Base-by-base conservation (phyloP, 2,888 invertebrate genomes). In the Phalera bucephala region DNA sequence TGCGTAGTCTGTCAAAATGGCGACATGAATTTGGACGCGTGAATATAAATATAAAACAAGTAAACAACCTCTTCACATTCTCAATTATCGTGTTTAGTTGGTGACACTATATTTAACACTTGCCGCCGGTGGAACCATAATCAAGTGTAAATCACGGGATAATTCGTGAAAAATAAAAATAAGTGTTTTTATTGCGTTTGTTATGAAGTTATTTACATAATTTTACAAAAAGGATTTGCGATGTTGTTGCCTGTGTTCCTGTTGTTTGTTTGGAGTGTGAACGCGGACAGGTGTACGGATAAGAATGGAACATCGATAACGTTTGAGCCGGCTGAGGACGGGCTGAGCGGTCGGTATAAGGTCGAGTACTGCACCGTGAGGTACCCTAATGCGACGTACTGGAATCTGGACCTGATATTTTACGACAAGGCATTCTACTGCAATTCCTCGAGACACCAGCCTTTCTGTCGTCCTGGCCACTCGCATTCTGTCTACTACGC, bases 311-410 rank as follows among this genome's bases (percentile, higher is more conserved):
- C 22, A 8, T 14, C 33, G 3, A 45, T 64, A 36, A 55, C 57
- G 5, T 61, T 80, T 15, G 47, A 38, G 19, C 65, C 65, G 0
- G 52, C 66, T 0, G 9, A 23, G 1, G 71, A 70, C 26, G 55
- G 57, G 0, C 58, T 73, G 0, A 26, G 14, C 2, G 81, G 76
- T n/a, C 64, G 82, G 3, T 83, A 81, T 44, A 55, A 41, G 2
- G 55, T 72, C 2, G 58, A 72, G 30, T 67, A 72, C 48, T 84
- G 84, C 40, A 64, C 64, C 0, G 10, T 35, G 2, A 49, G 45
- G 1, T 45, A 53, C 6, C 45, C 45, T 1, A 44, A 47, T 0
- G 36, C 49, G 5, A 60, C 46, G 0, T 9, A 23, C 1, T 81
- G 81, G 80, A 26, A 33, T 1, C 33, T 80, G 6, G 22, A 50